phyloP scores from a whole-genome alignment of 2,113 vertebrate species.

The Labrus mixtus region DNA sequence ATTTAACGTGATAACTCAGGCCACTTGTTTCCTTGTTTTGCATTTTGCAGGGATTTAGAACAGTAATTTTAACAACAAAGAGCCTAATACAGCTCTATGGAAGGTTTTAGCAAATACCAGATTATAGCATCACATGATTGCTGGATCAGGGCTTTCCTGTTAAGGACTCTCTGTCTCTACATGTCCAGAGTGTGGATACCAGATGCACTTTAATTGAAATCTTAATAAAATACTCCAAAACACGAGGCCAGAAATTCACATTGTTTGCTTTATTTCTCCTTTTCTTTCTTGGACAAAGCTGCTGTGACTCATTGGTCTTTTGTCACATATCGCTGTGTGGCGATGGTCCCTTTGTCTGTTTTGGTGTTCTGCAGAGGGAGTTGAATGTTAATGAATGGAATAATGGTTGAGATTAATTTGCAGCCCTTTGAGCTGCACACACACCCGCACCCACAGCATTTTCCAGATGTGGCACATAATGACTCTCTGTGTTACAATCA shows the following conservation, averaged over 20 bases:
- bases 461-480: slow-evolving; percentile 10
- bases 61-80: slow-evolving; percentile 46
- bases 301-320: not conserved
- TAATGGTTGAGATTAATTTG: slow-evolving; percentile 57
- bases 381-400: slow-evolving; percentile 40
- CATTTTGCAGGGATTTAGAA: slow-evolving; percentile 24
- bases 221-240: not conserved
- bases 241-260: not conserved
- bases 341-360: slow-evolving; percentile 4
- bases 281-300: slow-evolving; percentile 3
- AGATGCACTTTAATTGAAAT: not conserved
- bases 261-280: not conserved
- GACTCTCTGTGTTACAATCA: slow-evolving; percentile 19
- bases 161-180: slow-evolving; percentile 25
- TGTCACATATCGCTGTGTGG: slow-evolving; percentile 14
- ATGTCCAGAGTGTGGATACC: not conserved
- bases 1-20: slow-evolving; percentile 23
- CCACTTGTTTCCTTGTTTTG: not conserved
- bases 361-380: slow-evolving; percentile 31
- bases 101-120: slow-evolving; percentile 52
- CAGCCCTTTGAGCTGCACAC: slow-evolving; percentile 30
- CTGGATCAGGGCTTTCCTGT: slow-evolving; percentile 38
- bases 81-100: slow-evolving; percentile 10
- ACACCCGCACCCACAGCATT: slow-evolving; percentile 8
- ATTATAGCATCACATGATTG: slow-evolving; percentile 69